phyloP scores from a whole-genome alignment of 2,113 vertebrate species.

The Tiliqua scincoides region DNA sequence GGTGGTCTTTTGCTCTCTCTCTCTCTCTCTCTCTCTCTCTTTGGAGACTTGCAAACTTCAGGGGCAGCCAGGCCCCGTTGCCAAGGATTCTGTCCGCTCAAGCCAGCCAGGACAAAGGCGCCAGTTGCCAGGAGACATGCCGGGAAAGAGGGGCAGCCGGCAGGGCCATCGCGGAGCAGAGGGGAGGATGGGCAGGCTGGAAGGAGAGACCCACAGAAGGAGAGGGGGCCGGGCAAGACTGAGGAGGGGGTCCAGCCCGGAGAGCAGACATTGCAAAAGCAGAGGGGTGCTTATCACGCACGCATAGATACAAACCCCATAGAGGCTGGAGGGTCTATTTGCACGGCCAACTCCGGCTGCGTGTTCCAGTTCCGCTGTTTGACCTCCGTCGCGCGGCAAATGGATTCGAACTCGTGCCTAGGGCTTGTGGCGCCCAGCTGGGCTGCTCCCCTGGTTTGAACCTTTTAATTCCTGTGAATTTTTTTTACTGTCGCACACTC shows the following conservation, averaged over 20 bases:
- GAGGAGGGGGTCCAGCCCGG: neutral
- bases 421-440: neutral
- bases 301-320: too few species aligned
- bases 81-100: neutral
- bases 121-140: slow-evolving; percentile 16
- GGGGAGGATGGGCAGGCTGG: neutral
- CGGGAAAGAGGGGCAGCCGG: neutral
- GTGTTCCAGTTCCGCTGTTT: neutral
- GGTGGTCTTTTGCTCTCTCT: neutral
- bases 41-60: neutral
- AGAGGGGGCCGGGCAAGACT: neutral
- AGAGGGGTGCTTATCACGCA: neutral
- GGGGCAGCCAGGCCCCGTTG: neutral
- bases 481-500: too few species aligned
- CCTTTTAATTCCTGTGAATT: neutral
- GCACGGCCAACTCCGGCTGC: neutral
- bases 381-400: neutral
- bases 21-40: too few species aligned
- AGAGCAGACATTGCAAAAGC: neutral
- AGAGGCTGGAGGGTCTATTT: neutral
- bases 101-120: neutral
- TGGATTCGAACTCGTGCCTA: neutral
- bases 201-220: neutral
- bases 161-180: neutral
- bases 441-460: too few species aligned